Evolutionary conservation across 2,113 vertebrate species (phyloP), one percentile per base, ranked within the genome.

Genomic region (Leuciscus idus): DNA sequence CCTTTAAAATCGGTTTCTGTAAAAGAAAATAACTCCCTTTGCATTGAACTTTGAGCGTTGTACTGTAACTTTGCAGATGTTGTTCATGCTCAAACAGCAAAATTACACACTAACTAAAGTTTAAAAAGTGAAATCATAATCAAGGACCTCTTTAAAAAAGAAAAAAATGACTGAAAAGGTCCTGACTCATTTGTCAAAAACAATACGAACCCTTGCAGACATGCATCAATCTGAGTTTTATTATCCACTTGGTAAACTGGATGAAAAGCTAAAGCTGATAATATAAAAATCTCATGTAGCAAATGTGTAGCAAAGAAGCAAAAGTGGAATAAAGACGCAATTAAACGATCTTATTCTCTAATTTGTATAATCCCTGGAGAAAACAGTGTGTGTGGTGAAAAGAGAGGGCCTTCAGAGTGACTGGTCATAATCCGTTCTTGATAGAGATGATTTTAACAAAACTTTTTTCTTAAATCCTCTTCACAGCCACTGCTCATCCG

Each of bases 381-480:
- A 74, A 75, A 17, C 4, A 8, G 36, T 36, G 7, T 4, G 7
- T 10, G 66, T 17, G 17, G 7, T 43, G 68, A 4, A 33, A 23
- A 23, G 9, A 21, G 4, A 70, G 68, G 8, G 10, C 19, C 8
- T 19, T 52, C 26, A 52, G 13, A 76, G 74, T 1, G 28, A 50
- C 26, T 33, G n/a, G 26, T 50, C 9, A 11, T 55, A 33, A 33
- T 55, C 26, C 0, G 0, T 77, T 52, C 48, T 77, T 77, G 50
- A 55, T 77, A 28, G 75, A 11, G 2, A 66, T 0, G 28, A 52
- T 68, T 52, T 50, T 82, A 82, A 84, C 52, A 26, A 72, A 57
- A 72, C 55, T 15, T 9, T 57, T 59, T 73, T 73, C 81, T 73
- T 33, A 55, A 57, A 84, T 59, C 30, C 61, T 83, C 55, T 77